Evolutionary conservation across 1,140 invertebrate genomes (phyloP).

Genomic region (Glossosoma conforme): DNA sequence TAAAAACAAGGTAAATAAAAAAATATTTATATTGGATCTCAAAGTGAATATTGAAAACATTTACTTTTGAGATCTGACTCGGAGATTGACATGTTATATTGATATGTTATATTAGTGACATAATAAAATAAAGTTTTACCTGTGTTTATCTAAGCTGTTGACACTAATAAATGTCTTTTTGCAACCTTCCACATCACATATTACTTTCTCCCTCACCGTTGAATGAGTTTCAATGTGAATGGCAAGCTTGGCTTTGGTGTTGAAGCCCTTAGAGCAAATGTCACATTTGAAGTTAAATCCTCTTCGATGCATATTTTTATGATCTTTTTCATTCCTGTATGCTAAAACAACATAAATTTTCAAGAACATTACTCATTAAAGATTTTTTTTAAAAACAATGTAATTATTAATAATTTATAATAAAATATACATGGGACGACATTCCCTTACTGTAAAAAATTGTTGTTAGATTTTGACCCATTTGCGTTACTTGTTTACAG

Average conservation of each 20-base stretch:
- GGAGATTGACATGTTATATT: no score
- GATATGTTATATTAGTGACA: no score
- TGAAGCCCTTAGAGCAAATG: conserved; percentile 32
- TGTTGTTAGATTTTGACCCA: no score
- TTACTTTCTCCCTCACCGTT: conserved; percentile 24
- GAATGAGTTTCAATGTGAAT: conserved; percentile 33
- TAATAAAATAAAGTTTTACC: conserved; percentile 14
- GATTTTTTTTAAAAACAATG: not conserved
- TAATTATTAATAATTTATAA: not conserved
- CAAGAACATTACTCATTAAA: not conserved
- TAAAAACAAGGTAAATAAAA: no score
- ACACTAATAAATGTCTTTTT: conserved; percentile 31
- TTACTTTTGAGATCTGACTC: no score
- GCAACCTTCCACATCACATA: conserved; percentile 32
- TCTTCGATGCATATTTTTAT: conserved; percentile 24
- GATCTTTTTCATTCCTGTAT: conserved; percentile 27
- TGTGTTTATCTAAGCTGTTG: conserved; percentile 33
- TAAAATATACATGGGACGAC: not conserved
- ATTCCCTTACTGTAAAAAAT: no score
- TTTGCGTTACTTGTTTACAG: no score
- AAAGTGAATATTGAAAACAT: no score
- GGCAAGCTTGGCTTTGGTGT: conserved; percentile 30
- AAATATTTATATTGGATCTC: no score
- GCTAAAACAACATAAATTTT: conserved; percentile 11
- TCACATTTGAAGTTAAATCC: conserved; percentile 30